Evolutionary conservation across 2,888 invertebrate genomes (phyloP), one percentile per base, ranked within the genome.

Genomic region (Eledone cirrhosa): DNA sequence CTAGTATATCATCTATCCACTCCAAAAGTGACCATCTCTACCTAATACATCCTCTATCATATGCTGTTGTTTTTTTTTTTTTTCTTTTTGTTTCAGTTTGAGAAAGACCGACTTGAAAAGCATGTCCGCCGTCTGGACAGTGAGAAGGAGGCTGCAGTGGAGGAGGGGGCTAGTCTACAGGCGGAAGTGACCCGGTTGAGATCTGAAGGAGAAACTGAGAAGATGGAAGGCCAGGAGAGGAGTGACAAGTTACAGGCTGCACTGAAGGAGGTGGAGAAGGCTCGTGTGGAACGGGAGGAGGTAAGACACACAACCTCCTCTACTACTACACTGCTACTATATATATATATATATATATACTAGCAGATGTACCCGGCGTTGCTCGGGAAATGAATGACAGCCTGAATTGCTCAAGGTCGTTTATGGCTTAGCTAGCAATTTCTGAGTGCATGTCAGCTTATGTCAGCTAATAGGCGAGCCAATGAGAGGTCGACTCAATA

Each of bases 31-130:
- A n/a, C n/a, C n/a, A n/a, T n/a, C n/a, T n/a, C n/a, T n/a, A n/a
- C n/a, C n/a, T n/a, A n/a, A n/a, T 63, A 8, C 27, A 27, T 1
- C 63, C n/a, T 11, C 8, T 24, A 19, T 63, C 1, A 1, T 16
- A 13, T 63, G n/a, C 8, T 19, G 8, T 2, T 63, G 8, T 63
- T 27, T 11, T 14, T 63, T 14, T 63, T 11, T 63, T 1, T 63
- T 24, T 1, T 63, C 1, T n/a, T 63, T 1, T 63, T 19, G 19
- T 63, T 63, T 8, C 63, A 88, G 87, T 88, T 86, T 86, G 88
- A 88, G 78, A 87, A 85, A 77, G 87, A 87, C 77, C 87, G 87
- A 79, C 80, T 84, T 11, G 88, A 88, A 72, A 87, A 87, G 78
- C 82, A 83, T 19, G 63, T 86, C 77, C 86, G 85, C 78, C 80